phyloP scores from a whole-genome alignment of 2,888 invertebrate species.

The Bedellia somnulentella region DNA sequence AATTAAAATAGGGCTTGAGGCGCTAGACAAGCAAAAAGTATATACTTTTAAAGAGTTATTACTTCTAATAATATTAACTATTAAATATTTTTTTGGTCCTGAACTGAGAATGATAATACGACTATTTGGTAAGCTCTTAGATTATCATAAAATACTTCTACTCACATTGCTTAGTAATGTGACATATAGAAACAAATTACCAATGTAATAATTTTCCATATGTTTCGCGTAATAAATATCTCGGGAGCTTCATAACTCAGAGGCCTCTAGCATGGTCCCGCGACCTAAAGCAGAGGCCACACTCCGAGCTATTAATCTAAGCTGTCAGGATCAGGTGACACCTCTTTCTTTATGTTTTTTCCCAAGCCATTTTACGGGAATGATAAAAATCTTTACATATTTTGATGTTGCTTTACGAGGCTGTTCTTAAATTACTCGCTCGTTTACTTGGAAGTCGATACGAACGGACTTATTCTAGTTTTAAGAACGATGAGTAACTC shows the following conservation, averaged over 20 bases:
- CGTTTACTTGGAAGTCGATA: conserved; percentile 2
- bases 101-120: too few species aligned
- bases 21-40: too few species aligned
- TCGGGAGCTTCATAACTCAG: conserved; percentile 46
- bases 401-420: conserved; percentile 56
- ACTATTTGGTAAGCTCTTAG: too few species aligned
- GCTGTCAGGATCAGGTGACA: conserved; percentile 61
- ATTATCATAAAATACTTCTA: too few species aligned
- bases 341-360: conserved; percentile 64
- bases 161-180: too few species aligned
- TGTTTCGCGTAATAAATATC: conserved; percentile 46
- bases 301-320: conserved; percentile 46
- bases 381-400: conserved; percentile 63
- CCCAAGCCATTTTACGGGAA: conserved; percentile 61
- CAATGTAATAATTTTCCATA: too few species aligned
- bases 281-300: conserved; percentile 57
- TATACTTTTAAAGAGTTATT: too few species aligned
- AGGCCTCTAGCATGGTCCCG: conserved; percentile 11
- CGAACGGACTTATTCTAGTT: conserved; percentile 1
- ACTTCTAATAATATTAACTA: too few species aligned
- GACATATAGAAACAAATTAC: too few species aligned
- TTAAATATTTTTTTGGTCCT: too few species aligned
- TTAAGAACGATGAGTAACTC: conserved; percentile 3
- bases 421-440: conserved; percentile 55
- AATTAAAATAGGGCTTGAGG: too few species aligned